Percentiles rank a stretch among this genome's conserved stretches.
Conservation (phyloP, 2,797 vertebrate genomes). For the Pipistrellus pipistrellus region DNA sequence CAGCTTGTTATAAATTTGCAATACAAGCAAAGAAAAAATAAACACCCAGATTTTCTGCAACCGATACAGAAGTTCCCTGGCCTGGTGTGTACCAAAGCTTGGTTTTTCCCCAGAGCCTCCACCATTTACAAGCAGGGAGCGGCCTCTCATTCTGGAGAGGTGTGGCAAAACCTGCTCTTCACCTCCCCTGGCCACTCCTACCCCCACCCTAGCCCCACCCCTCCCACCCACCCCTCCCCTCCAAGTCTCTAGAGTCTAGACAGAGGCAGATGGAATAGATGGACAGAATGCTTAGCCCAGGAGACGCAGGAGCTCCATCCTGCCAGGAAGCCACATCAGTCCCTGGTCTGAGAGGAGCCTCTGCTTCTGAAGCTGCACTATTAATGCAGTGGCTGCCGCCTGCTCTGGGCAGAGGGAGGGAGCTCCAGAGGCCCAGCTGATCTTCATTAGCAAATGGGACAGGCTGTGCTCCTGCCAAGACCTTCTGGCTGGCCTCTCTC, state of each 20-base stretch:
- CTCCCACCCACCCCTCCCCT: no score
- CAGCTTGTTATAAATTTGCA: conserved; percentile 76
- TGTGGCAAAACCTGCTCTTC: neutral
- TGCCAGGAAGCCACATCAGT: neutral
- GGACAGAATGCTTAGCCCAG: neutral
- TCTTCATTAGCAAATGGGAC: conserved; percentile 65
- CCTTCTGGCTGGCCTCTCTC: conserved; percentile 18
- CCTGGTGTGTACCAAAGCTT: conserved; percentile 67
- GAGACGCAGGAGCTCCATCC: neutral
- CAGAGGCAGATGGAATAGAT: neutral
- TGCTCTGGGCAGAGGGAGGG: conserved; percentile 1
- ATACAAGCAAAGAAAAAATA: conserved; percentile 79
- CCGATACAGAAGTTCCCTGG: conserved; percentile 64
- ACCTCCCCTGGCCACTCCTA: neutral
- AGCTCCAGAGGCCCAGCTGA: conserved; percentile 48
- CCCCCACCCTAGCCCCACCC: neutral
- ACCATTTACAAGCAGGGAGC: conserved; percentile 53
- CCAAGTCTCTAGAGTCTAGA: neutral
- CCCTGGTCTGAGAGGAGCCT: conserved; percentile 24
- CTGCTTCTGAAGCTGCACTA: neutral
- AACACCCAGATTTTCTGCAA: conserved; percentile 71
- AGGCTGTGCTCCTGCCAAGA: neutral
- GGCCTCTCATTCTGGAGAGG: conserved; percentile 59
- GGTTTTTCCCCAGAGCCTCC: conserved; percentile 49
- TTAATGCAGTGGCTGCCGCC: neutral